Base-by-base conservation (phyloP, 2,888 invertebrate genomes). In the Tachystola acroxantha region DNA sequence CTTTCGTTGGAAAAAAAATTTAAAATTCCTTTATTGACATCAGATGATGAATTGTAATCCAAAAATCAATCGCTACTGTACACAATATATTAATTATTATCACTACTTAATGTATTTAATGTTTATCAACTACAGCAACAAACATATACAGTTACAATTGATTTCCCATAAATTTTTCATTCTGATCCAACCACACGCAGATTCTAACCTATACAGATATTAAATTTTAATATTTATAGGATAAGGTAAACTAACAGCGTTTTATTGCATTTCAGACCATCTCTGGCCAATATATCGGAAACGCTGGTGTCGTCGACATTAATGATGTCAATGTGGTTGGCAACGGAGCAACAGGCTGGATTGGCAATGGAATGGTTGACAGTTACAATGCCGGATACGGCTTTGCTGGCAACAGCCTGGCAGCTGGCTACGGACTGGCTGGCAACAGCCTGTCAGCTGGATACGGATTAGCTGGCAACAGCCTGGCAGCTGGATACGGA, bases 221-320 rank as follows among this genome's bases (percentile, higher is more conserved):
- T 22, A 22, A 19, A 19, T 19, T 19, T n/a, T 16, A 6, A 16
- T 16, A 16, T 16, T 16, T 16, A 16, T 16, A 6, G 6, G 3
- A 16, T 16, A 16, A 16, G 6, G 6, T 16, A 16, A 9, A n/a
- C 22, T 32, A 24, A 32, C n/a, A 24, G 7, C n/a, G n/a, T 42
- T 24, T 32, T 46, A 2, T 37, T 10, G 9, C 3, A 4, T 39
- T 36, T 1, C 38, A 48, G 44, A 29, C 37, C 19, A 42, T 46
- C 26, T 35, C 40, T n/a, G 39, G 38, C 9, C 44, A 46, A 37
- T 48, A 37, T 30, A 32, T 45, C 24, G 37, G 33, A 7, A 33
- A 28, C 28, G 13, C 5, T 16, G 24, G 22, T 9, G 11, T 11
- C 16, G 29, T 16, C 14, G 29, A 12, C 26, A 12, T 3, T 9